These are phyloP conservation scores for Diplosoma virens DNA, from an alignment of 23 tunicate genomes.

Conservation along the genomic window DNA sequence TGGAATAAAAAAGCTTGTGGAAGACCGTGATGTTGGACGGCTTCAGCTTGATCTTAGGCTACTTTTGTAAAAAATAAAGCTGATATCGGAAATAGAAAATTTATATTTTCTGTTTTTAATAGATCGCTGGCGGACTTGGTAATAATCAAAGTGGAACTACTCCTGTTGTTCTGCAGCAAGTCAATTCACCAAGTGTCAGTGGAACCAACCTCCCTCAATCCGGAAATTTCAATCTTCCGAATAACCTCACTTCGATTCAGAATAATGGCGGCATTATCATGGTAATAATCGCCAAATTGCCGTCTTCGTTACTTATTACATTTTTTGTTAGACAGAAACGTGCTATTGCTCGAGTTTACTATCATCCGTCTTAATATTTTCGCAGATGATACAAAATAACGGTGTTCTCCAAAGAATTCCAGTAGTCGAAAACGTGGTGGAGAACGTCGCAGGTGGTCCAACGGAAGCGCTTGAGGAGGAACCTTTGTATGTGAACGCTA, in stretches of 20 bases:
- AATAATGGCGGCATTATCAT: constrained; percentile 47
- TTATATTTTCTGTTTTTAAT: background rate
- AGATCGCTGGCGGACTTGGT: background rate
- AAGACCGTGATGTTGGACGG: background rate
- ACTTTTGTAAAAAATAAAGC: background rate
- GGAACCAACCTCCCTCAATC: background rate
- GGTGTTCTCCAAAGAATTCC: constrained; percentile 75
- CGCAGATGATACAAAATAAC: constrained; percentile 70
- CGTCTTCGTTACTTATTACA: background rate
- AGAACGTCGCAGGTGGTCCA: no score
- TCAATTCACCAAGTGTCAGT: constrained; percentile 1
- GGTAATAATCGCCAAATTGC: constrained; percentile 3
- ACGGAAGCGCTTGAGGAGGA: constrained; percentile 88
- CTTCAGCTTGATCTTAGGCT: background rate
- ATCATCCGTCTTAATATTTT: background rate
- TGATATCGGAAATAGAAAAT: background rate
- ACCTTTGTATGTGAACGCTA: constrained; percentile 97
- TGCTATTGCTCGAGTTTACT: background rate
- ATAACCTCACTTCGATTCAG: constrained; percentile 8
- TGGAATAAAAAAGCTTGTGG: background rate
- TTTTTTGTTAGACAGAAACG: background rate
- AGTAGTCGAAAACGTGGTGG: constrained; percentile 24
- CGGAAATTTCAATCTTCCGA: background rate
- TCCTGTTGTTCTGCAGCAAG: constrained; percentile 37
- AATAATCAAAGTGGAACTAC: background rate